Evolutionary conservation across 2,797 vertebrate species (phyloP), one percentile per base, ranked within the genome.

Genomic region (Acrossocheilus wenchowensis): DNA sequence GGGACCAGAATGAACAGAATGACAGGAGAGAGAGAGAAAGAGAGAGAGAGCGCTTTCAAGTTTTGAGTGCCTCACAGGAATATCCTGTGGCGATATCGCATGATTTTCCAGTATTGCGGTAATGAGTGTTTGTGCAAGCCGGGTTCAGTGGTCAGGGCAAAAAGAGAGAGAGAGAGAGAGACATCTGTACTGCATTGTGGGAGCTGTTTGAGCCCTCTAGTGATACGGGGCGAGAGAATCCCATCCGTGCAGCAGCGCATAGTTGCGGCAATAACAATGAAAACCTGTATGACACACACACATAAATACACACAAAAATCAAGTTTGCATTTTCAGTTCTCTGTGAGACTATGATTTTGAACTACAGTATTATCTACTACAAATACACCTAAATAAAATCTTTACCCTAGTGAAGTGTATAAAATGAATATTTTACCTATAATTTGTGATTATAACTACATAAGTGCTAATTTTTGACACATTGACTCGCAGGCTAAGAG

Each of bases 181-280:
- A 94, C 91, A 92, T 93, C 94, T 95, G 94, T 94, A 93, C 93
- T 93, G 91, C 92, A 94, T 94, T 94, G 94, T 94, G 89, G 93
- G 92, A 90, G 92, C 68, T 68, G 30, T 68, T 17, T 68, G 64
- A 68, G 64, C 64, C 64, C 50, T 71, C 48, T 91, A 92, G 93
- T 92, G 92, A 94, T 92, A 93, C 5, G 4, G 89, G 92, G 82
- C 68, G 62, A 78, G 92, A 92, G 92, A 92, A 93, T 92, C 92
- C 90, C 93, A 92, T 93, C 90, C 91, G 89, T 92, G 93, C 93
- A 91, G 93, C 94, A 94, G 94, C 92, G 93, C 93, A 93, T 94
- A 90, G 92, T 92, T 89, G 90, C 91, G 91, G 91, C 82, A 86
- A 87, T 88, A 89, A 88, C 86, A 90, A 85, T 92, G 92, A 92